These are phyloP conservation scores for Chaetodon trifascialis DNA, from an alignment of 2,113 vertebrate species.

Conservation along the genomic window DNA sequence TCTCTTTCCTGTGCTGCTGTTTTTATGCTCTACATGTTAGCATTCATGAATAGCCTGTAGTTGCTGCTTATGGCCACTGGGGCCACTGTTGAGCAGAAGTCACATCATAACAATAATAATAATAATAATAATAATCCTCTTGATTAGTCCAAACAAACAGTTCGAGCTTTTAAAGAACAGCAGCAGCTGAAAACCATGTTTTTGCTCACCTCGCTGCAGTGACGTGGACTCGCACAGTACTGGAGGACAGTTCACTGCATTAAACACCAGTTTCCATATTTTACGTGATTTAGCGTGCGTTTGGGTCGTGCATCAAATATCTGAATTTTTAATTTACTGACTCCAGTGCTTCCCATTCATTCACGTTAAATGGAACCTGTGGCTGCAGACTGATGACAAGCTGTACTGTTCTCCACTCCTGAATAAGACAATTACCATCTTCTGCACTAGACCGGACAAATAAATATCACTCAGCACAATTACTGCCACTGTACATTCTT, in stretches of 20 bases:
- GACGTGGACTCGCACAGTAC: background rate
- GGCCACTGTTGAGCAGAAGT: too few relatives aligned
- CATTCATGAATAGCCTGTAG: too few relatives aligned
- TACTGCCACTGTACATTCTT: conserved; percentile 23
- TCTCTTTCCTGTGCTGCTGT: too few relatives aligned
- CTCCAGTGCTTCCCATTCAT: conserved; percentile 25
- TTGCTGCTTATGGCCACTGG: too few relatives aligned
- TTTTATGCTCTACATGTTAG: too few relatives aligned
- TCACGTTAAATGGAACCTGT: conserved; percentile 4
- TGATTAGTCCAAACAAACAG: background rate
- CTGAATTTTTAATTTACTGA: background rate
- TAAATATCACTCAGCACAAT: conserved; percentile 10
- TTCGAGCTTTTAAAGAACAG: background rate
- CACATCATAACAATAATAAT: too few relatives aligned
- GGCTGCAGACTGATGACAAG: background rate
- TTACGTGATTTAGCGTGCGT: too few relatives aligned
- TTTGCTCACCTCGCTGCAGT: background rate
- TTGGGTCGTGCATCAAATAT: background rate
- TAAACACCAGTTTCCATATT: background rate
- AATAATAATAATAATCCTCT: too few relatives aligned
- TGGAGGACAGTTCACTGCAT: background rate
- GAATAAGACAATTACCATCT: background rate
- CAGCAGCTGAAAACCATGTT: too few relatives aligned
- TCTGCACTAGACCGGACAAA: background rate
- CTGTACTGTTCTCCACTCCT: background rate